phyloP scores from a whole-genome alignment of 2,113 vertebrate species.

The Tichodroma muraria region DNA sequence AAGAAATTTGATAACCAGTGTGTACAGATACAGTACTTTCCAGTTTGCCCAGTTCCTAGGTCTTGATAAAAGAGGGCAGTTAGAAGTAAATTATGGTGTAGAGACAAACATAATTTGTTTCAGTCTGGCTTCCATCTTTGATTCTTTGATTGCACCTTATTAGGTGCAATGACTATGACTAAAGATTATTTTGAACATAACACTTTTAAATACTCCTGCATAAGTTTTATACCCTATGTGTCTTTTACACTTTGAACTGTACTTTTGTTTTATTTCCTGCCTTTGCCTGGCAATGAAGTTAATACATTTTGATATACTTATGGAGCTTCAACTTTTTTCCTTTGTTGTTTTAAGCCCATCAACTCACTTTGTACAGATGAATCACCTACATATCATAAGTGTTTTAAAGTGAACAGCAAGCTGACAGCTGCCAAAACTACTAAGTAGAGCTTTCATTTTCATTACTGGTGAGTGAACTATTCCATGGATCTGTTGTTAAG shows the following conservation, averaged over 20 bases:
- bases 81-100: neutral
- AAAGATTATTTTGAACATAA: neutral
- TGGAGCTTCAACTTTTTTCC: neutral
- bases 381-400: neutral
- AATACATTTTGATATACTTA: neutral
- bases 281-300: neutral
- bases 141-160: neutral
- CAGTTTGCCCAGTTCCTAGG: neutral
- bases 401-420: conserved; percentile 27
- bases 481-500: conserved; percentile 29
- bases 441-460: conserved; percentile 54
- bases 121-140: neutral
- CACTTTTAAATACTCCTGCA: neutral
- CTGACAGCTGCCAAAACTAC: conserved; percentile 32
- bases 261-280: neutral
- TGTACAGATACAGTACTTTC: neutral
- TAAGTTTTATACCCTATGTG: neutral
- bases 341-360: neutral
- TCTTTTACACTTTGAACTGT: neutral
- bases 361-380: neutral
- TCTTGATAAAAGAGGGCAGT: neutral
- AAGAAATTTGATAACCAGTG: neutral
- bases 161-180: too few relatives aligned
- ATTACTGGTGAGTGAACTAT: conserved; percentile 12
- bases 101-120: neutral